phyloP scores from a whole-genome alignment of 2,113 vertebrate species.

The Crotalus horridus region DNA sequence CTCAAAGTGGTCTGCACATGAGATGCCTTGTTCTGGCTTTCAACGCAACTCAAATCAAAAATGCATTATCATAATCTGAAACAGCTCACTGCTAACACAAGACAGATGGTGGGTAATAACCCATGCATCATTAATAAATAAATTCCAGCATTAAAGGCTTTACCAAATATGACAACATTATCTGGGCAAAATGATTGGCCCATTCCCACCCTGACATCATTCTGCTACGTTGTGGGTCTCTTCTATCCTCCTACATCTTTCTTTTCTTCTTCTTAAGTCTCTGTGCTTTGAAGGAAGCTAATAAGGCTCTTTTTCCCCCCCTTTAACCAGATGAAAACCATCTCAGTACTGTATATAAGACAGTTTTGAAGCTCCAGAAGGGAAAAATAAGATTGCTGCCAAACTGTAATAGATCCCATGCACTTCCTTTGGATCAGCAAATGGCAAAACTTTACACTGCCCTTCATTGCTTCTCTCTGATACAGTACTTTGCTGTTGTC shows the following conservation, averaged over 20 bases:
- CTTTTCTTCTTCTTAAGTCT: constrained; percentile 28
- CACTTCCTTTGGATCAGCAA: constrained; percentile 63
- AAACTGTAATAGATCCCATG: constrained; percentile 69
- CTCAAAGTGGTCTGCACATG: constrained; percentile 84
- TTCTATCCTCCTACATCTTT: constrained; percentile 39
- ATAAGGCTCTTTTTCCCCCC: constrained; percentile 48
- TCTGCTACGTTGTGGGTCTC: constrained; percentile 61
- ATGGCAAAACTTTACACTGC: constrained; percentile 57
- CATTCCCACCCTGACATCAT: constrained; percentile 65
- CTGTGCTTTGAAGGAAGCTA: constrained; percentile 68
- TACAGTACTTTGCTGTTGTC: constrained; percentile 40
- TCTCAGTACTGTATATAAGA: constrained; percentile 54
- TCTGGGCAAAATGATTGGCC: constrained; percentile 70
- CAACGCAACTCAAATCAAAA: constrained; percentile 85
- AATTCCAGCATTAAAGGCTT: constrained; percentile 84
- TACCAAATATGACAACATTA: constrained; percentile 84
- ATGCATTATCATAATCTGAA: constrained; percentile 87
- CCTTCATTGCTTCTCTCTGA: constrained; percentile 33
- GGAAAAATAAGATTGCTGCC: constrained; percentile 73
- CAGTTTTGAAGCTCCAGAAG: constrained; percentile 69
- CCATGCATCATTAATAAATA: constrained; percentile 86
- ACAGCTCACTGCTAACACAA: constrained; percentile 83
- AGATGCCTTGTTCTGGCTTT: constrained; percentile 85
- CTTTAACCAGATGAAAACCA: constrained; percentile 65
- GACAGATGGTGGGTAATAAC: constrained; percentile 84